Conservation (phyloP, 2,113 vertebrate genomes). For the Meleagris gallopavo region DNA sequence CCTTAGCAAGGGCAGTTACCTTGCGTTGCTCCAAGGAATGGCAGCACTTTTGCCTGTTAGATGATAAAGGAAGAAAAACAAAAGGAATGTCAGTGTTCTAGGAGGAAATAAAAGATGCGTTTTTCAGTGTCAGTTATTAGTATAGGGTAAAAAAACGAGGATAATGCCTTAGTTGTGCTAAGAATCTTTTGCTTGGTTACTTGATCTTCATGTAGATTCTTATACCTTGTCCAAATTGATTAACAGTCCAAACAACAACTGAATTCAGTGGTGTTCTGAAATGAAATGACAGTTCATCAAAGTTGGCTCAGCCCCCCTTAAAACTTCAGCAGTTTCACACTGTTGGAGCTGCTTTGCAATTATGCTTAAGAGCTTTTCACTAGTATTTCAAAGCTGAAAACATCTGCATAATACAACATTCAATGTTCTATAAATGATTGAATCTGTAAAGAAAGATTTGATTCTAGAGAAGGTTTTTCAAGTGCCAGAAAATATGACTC, state of each 20-base stretch:
- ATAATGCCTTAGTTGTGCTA: neutral
- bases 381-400: neutral
- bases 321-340: neutral
- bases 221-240: neutral
- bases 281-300: neutral
- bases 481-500: neutral
- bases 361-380: neutral
- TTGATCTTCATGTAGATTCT: neutral
- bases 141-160: neutral
- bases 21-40: neutral
- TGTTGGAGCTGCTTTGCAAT: neutral
- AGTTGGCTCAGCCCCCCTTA: neutral
- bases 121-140: neutral
- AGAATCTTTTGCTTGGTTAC: conserved; percentile 6
- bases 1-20: neutral
- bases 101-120: neutral
- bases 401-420: neutral
- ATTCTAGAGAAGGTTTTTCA: neutral
- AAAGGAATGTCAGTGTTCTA: neutral
- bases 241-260: neutral
- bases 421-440: neutral
- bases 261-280: neutral
- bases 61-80: neutral
- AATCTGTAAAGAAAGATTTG: neutral
- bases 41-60: neutral